Percentiles rank a stretch among this genome's conserved stretches.
These are phyloP conservation scores for Phortica okadai DNA, from an alignment of 2,888 invertebrate genomes.

Conservation along the genomic window DNA sequence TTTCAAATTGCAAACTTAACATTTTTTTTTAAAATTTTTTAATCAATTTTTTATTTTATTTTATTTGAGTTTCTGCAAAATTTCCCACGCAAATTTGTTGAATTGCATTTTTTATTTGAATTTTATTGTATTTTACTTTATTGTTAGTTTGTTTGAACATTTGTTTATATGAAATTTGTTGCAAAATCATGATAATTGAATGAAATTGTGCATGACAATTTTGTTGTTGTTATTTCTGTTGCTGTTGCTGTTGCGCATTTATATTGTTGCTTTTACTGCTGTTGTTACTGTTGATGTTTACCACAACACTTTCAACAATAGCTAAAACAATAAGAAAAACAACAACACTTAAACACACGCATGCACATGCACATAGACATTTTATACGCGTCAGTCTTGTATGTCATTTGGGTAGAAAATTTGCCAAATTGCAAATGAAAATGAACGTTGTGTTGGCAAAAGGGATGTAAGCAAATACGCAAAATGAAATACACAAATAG, in stretches of 20 bases:
- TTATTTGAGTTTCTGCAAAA: conserved; percentile 7
- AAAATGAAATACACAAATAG: background rate
- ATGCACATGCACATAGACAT: conserved; percentile 28
- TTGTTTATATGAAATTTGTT: conserved; percentile 30
- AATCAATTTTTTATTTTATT: background rate
- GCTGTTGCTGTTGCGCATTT: background rate
- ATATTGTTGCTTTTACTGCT: background rate
- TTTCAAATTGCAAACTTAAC: too few species aligned
- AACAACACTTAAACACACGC: conserved; percentile 49
- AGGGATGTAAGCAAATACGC: conserved; percentile 1
- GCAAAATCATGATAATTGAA: conserved; percentile 63
- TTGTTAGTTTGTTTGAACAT: background rate
- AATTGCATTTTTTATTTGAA: conserved; percentile 26
- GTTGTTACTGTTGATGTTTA: background rate
- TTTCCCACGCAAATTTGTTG: conserved; percentile 26
- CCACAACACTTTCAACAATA: conserved; percentile 20
- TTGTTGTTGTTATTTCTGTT: conserved; percentile 33
- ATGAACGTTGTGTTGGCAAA: conserved; percentile 1
- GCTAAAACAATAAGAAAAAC: conserved; percentile 11
- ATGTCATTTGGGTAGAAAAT: conserved; percentile 6
- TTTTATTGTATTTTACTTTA: background rate
- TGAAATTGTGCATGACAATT: conserved; percentile 63
- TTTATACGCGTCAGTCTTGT: conserved; percentile 11
- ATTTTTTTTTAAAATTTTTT: background rate
- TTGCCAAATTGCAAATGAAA: conserved; percentile 30